Percentiles rank a stretch among this genome's conserved stretches.
Conservation (phyloP, 2,113 vertebrate species). For the Corythoichthys intestinalis region DNA sequence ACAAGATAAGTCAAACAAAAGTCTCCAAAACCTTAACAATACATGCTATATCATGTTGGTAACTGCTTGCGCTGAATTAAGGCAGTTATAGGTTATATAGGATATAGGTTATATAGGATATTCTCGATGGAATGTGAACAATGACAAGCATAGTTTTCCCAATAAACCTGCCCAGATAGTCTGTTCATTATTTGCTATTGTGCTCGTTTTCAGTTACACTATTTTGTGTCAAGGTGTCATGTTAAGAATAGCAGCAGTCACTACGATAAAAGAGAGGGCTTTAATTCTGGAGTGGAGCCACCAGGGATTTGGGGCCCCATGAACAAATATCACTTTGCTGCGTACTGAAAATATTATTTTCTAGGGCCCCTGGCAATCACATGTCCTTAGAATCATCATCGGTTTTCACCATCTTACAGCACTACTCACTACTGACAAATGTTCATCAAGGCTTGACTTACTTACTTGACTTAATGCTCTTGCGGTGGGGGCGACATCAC, state of each 20-base stretch:
- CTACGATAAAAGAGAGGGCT: not conserved
- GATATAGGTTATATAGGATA: slow-evolving; percentile 3
- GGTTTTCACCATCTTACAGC: not conserved
- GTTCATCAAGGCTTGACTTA: not conserved
- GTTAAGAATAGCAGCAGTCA: not conserved
- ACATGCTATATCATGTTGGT: too few relatives aligned
- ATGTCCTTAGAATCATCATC: not conserved
- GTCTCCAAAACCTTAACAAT: slow-evolving; percentile 42
- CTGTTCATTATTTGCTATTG: not conserved
- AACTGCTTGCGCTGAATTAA: slow-evolving; percentile 7
- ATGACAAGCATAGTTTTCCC: not conserved
- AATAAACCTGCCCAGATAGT: not conserved
- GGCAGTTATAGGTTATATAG: slow-evolving; percentile 4
- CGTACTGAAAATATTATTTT: slow-evolving; percentile 1
- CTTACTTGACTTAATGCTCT: too few relatives aligned
- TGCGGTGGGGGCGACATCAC: too few relatives aligned
- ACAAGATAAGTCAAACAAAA: slow-evolving; percentile 41
- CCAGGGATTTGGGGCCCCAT: not conserved
- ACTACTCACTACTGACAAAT: not conserved
- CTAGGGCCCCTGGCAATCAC: not conserved
- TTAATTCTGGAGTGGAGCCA: not conserved
- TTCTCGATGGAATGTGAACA: not conserved
- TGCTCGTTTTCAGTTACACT: not conserved
- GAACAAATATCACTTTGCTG: not conserved
- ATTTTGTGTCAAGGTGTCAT: not conserved